Evolutionary conservation across 1,140 invertebrate genomes (phyloP), one percentile per base, ranked within the genome.

Genomic region (Drusus annulatus): DNA sequence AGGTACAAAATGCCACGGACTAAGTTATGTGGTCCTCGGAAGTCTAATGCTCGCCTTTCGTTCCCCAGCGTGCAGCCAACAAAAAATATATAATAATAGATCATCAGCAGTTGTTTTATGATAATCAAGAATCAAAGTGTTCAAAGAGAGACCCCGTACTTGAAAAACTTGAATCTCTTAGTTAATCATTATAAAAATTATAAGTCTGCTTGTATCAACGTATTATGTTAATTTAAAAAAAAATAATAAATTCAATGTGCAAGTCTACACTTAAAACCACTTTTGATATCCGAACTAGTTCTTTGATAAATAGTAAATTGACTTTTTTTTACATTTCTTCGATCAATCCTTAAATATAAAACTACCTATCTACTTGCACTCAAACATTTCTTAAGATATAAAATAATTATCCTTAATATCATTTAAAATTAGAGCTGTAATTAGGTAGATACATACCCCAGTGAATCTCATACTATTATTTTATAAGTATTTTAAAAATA

Each of bases 51-150:
- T 56, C 54, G n/a, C n/a, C 21, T 56, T 21, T 17, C 54, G 54
- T 56, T 21, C 54, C 17, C n/a, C 4, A 56, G 54, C 54, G 54
- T 17, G 54, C n/a, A 56, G 4, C n/a, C n/a, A 5, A 56, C 21
- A 56, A 56, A 56, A 56, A 56, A 56, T 56, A 56, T 56, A 19
- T 56, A 56, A 56, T 56, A 56, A 56, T 56, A 56, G 54, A 56
- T 56, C n/a, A 56, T 56, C 54, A 21, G 54, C n/a, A 17, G 54
- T 56, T 56, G 19, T 56, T 56, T 56, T 56, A 56, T 56, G 54
- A 56, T 56, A 56, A 56, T 56, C n/a, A 56, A n/a, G 54, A 56
- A 56, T 56, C 54, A 56, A 56, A 56, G 54, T 56, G 54, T 56
- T 56, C 21, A n/a, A 56, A 10, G 8, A 45, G 36, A 56, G 5